These are phyloP conservation scores for Epirrhoe alternata DNA, from an alignment of 2,888 invertebrate genomes.

Conservation along the genomic window DNA sequence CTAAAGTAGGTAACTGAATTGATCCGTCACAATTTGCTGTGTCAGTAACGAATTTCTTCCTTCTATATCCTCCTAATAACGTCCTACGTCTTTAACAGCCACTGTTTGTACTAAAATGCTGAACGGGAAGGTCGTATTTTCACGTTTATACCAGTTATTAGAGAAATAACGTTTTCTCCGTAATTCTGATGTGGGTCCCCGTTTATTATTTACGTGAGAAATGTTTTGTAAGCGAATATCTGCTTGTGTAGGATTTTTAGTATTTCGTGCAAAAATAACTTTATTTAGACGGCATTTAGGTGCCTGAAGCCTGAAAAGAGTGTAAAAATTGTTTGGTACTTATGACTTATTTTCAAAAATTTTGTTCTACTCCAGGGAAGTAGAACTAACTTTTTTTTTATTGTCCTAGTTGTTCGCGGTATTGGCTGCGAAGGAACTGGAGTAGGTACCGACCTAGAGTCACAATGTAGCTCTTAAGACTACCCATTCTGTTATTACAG, in stretches of 20 bases:
- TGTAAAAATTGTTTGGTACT: too few relatives aligned
- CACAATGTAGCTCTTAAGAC: too few relatives aligned
- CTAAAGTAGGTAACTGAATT: too few relatives aligned
- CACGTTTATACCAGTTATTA: slow-evolving; percentile 40
- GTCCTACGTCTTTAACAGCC: slow-evolving; percentile 2
- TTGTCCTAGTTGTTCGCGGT: too few relatives aligned
- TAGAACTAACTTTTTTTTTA: too few relatives aligned
- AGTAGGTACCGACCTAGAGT: too few relatives aligned
- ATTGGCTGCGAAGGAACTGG: too few relatives aligned
- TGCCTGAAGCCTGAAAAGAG: neutral
- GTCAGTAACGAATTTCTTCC: neutral
- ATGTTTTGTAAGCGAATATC: slow-evolving; percentile 16
- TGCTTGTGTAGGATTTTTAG: slow-evolving; percentile 5
- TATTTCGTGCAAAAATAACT: neutral
- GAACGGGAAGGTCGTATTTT: slow-evolving; percentile 34
- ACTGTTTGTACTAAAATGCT: slow-evolving; percentile 14
- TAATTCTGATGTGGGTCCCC: slow-evolving; percentile 42
- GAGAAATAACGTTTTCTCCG: slow-evolving; percentile 42
- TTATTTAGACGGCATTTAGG: neutral
- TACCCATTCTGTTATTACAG: too few relatives aligned
- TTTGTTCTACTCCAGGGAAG: too few relatives aligned
- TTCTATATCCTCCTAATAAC: neutral
- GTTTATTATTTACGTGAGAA: slow-evolving; percentile 28
- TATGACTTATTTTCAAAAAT: too few relatives aligned
- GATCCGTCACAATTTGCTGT: too few relatives aligned